phyloP scores from a whole-genome alignment of 2,797 vertebrate genomes.

The Steatocranus sp. region DNA sequence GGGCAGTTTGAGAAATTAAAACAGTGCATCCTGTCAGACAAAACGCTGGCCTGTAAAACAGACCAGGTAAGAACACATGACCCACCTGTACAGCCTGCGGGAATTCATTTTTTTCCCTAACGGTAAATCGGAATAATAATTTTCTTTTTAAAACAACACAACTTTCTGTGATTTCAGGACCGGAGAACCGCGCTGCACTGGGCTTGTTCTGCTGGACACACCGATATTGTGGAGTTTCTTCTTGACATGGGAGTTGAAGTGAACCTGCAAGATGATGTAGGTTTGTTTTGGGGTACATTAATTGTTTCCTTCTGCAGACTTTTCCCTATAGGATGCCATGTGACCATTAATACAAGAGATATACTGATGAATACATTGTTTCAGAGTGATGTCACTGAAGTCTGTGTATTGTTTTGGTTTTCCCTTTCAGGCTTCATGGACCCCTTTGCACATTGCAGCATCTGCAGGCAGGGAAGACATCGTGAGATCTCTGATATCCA shows the following conservation, averaged over 20 bases:
- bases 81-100: not conserved
- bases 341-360: not conserved
- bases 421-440: constrained; percentile 83
- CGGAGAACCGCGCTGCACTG: constrained; percentile 88
- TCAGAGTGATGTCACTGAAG: not conserved
- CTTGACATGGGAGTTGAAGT: constrained; percentile 86
- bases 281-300: not conserved
- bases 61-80: constrained; percentile 82
- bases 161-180: constrained; percentile 69
- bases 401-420: not conserved
- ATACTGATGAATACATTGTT: not conserved
- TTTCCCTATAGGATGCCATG: not conserved
- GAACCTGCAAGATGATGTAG: constrained; percentile 87
- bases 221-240: constrained; percentile 84
- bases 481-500: constrained; percentile 84
- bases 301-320: not conserved
- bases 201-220: constrained; percentile 94
- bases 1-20: constrained; percentile 85
- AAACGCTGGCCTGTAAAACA: constrained; percentile 78
- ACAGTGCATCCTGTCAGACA: constrained; percentile 78
- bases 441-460: constrained; percentile 92
- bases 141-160: not conserved
- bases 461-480: constrained; percentile 94
- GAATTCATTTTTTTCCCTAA: not conserved
- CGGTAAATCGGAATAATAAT: not conserved